Evolutionary conservation across 2,797 vertebrate genomes (phyloP).

Genomic region (Tenualosa ilisha): DNA sequence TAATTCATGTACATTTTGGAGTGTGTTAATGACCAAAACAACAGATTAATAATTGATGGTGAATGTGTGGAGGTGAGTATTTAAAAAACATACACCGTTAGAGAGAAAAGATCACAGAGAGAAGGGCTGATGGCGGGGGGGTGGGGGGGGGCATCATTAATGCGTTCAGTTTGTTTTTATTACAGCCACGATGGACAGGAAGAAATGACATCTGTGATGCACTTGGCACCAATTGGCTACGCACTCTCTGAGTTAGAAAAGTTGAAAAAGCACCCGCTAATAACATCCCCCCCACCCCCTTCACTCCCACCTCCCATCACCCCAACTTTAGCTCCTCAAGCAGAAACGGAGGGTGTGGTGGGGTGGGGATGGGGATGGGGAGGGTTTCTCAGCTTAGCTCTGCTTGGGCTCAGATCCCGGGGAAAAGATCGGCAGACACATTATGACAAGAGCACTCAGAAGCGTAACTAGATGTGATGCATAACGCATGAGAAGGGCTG

Average conservation of each 20-base stretch:
- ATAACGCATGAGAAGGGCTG: slow-evolving; percentile 72
- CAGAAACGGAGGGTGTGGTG: background rate
- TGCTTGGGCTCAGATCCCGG: slow-evolving; percentile 55
- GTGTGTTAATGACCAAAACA: slow-evolving; percentile 39
- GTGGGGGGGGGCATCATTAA: background rate
- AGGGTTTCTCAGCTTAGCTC: slow-evolving; percentile 38
- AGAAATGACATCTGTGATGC: slow-evolving; percentile 36
- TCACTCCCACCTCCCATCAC: background rate
- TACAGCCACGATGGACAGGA: background rate
- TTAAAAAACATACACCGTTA: background rate
- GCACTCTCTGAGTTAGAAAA: slow-evolving; percentile 32
- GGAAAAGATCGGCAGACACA: slow-evolving; percentile 53
- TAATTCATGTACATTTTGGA: background rate
- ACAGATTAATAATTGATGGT: slow-evolving; percentile 44
- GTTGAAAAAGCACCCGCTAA: slow-evolving; percentile 21
- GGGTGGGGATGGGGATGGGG: background rate
- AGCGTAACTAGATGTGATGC: slow-evolving; percentile 73
- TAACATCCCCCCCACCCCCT: background rate
- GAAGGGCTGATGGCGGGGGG: no score
- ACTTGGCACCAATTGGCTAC: slow-evolving; percentile 23
- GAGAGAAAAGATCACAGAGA: no score
- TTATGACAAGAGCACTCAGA: slow-evolving; percentile 41
- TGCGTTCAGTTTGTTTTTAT: background rate
- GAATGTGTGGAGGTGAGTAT: slow-evolving; percentile 32
- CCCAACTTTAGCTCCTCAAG: background rate